Conservation (phyloP, 2,113 vertebrate genomes). For the Pseudois nayaur region DNA sequence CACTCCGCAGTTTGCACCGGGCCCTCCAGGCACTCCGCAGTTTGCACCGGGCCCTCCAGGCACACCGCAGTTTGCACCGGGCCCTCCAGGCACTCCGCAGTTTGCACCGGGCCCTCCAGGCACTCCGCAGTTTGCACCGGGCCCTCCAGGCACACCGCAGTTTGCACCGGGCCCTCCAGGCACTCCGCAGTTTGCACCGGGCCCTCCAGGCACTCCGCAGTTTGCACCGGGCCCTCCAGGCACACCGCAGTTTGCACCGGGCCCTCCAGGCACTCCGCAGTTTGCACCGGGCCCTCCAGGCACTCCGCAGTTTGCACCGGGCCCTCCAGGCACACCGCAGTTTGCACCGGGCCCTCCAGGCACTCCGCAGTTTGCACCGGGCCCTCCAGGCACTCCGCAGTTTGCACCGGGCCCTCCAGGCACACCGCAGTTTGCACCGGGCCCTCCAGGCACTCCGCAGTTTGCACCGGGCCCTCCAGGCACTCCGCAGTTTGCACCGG, state of each 20-base stretch:
- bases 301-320: neutral
- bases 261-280: rapidly evolving
- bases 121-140: neutral
- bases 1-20: neutral
- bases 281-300: rapidly evolving
- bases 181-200: rapidly evolving
- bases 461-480: rapidly evolving
- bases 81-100: rapidly evolving
- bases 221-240: rapidly evolving
- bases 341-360: neutral
- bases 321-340: rapidly evolving
- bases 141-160: rapidly evolving
- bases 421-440: too few relatives aligned
- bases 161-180: neutral
- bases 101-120: rapidly evolving
- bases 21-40: too few relatives aligned
- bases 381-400: rapidly evolving
- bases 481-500: neutral
- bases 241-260: too few relatives aligned
- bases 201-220: rapidly evolving
- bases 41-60: rapidly evolving
- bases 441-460: rapidly evolving
- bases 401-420: rapidly evolving
- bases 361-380: rapidly evolving
- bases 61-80: too few relatives aligned